Base-by-base conservation (phyloP, 2,113 vertebrate species). In the Actinemys pallida region DNA sequence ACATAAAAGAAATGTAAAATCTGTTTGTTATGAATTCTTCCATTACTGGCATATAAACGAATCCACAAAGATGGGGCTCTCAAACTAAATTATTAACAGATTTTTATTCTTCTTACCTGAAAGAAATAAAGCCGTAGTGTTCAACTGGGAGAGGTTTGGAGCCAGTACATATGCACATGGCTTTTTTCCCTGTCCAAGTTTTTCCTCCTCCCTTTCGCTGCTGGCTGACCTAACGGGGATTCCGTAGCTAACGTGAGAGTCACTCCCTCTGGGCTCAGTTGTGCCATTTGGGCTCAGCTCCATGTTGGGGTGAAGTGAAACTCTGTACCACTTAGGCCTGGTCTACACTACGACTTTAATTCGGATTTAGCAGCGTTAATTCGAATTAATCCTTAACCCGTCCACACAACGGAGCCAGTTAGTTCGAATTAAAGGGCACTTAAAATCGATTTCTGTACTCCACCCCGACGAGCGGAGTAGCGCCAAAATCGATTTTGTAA, bases 21-120 rank as follows among this genome's bases (percentile, higher is more conserved):
- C 35, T 72, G 24, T 42, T 91, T 76, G 86, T 92, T 83, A 56
- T 93, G 85, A 53, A 94, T 72, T 84, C 54, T 88, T 47, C 29
- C 81, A 84, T 94, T 96, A 81, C n/a, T 95, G 5, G 7, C 69
- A 89, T 96, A 85, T 95, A 96, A 90, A 83, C 11, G 31, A 84
- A 90, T 85, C 93, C 56, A 86, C 53, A 86, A 62, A 86, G 25
- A 78, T 6, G 6, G 72, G 72, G 91, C 50, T 86, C 25, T 8
- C 49, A 93, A 62, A 79, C 20, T 88, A 96, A 97, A 97, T 95
- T 96, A 56, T 95, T 97, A 97, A 84, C 89, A 98, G 82, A 97
- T 96, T 98, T 98, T 31, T 84, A 89, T 95, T 52, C 50, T 95
- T 97, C 92, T 87, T 98, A 98, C 97, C 96, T 98, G 89, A 94